These are phyloP conservation scores for Pterocles orientalis DNA, from an alignment of 2,113 vertebrate species.

Conservation along the genomic window DNA sequence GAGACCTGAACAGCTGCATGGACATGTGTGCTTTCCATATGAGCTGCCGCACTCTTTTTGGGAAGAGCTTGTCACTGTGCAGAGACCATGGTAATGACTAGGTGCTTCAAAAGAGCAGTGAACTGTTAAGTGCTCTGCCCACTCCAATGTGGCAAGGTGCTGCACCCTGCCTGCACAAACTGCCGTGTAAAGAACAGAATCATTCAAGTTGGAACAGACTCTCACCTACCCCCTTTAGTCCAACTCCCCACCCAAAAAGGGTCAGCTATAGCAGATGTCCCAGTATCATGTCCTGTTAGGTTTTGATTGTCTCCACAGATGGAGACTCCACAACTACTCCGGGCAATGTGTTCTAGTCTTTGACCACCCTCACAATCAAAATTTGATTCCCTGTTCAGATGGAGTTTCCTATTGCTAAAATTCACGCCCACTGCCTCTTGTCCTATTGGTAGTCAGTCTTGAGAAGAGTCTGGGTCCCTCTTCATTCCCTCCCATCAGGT, in stretches of 20 bases:
- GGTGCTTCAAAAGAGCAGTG: too few relatives aligned
- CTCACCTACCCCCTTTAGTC: neutral
- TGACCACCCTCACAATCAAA: neutral
- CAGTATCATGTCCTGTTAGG: neutral
- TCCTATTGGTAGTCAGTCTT: neutral
- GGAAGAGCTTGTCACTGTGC: too few relatives aligned
- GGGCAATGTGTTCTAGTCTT: neutral
- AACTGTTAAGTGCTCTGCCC: too few relatives aligned
- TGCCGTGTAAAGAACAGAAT: neutral
- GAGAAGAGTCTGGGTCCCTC: neutral
- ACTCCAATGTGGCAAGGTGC: too few relatives aligned
- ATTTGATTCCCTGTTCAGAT: neutral
- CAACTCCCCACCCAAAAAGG: neutral
- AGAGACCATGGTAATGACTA: too few relatives aligned
- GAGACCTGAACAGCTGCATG: too few relatives aligned
- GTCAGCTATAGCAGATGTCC: rapidly evolving
- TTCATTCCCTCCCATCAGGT: neutral
- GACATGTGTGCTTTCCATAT: too few relatives aligned
- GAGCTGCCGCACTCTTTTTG: too few relatives aligned
- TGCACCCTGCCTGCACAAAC: too few relatives aligned
- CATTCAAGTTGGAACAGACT: neutral
- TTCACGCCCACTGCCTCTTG: neutral
- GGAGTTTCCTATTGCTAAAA: neutral
- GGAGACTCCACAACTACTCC: neutral
- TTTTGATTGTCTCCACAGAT: neutral